phyloP scores from a whole-genome alignment of 2,797 vertebrate species.

The Melanotaenia nigrans region DNA sequence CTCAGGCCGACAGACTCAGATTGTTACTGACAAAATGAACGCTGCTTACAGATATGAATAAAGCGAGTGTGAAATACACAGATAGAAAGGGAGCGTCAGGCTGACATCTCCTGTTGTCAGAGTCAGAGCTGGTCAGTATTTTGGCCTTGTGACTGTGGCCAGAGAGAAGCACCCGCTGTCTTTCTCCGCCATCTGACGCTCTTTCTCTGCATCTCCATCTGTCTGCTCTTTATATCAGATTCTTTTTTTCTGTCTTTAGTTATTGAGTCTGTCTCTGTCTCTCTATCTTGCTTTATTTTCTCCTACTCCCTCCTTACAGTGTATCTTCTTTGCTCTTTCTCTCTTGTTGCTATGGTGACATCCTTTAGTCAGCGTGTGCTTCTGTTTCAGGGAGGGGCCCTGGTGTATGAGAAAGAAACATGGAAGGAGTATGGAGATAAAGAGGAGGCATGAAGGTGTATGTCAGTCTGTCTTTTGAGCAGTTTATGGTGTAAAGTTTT shows the following conservation, averaged over 20 bases:
- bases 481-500: conserved; percentile 17
- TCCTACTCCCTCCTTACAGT: conserved; percentile 60
- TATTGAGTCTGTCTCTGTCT: conserved; percentile 63
- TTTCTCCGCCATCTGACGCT: conserved; percentile 72
- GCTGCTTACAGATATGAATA: conserved; percentile 66
- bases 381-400: conserved; percentile 74
- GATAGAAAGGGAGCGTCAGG: conserved; percentile 50
- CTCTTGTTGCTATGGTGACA: conserved; percentile 85
- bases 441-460: conserved; percentile 33
- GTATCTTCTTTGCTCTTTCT: conserved; percentile 64
- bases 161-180: conserved; percentile 70
- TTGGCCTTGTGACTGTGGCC: conserved; percentile 48
- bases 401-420: conserved; percentile 68
- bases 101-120: conserved; percentile 68
- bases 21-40: conserved; percentile 65
- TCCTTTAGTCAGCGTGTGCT: conserved; percentile 68
- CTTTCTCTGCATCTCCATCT: conserved; percentile 73
- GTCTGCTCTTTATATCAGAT: conserved; percentile 60
- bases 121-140: conserved; percentile 65
- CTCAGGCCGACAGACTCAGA: conserved; percentile 58
- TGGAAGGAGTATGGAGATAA: conserved; percentile 34
- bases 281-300: conserved; percentile 62
- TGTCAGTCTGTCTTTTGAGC: conserved; percentile 22
- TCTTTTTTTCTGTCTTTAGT: conserved; percentile 60
- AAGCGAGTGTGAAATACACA: conserved; percentile 56